Percentiles rank a stretch among this genome's conserved stretches.
Conservation (phyloP, 2,113 vertebrate genomes). For the Orycteropus afer region DNA sequence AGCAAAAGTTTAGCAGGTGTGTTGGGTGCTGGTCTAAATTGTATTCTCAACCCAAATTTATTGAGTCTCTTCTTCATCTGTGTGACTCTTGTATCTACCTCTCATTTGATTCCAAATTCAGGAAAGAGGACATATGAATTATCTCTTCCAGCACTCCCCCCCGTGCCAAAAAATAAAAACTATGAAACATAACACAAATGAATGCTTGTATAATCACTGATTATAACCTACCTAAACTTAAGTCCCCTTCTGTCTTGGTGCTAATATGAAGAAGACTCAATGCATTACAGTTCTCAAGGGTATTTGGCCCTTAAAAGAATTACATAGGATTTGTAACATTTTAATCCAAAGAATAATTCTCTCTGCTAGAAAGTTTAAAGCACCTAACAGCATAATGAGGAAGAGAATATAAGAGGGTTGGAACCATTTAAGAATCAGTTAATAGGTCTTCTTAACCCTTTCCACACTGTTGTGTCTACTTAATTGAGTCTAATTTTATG, state of each 20-base stretch:
- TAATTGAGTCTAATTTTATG: background rate
- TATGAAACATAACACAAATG: background rate
- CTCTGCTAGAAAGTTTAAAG: background rate
- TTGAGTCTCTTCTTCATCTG: background rate
- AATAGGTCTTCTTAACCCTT: background rate
- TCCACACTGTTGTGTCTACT: background rate
- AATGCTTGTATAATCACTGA: background rate
- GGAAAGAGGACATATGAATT: background rate
- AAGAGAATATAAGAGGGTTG: background rate
- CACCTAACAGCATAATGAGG: background rate
- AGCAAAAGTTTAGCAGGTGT: background rate
- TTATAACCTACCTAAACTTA: background rate
- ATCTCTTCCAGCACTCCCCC: background rate
- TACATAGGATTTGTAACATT: background rate
- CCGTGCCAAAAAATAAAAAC: too few species aligned
- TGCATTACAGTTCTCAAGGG: background rate
- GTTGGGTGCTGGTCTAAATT: background rate
- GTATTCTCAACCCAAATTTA: background rate
- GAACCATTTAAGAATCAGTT: background rate
- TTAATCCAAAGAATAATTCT: background rate
- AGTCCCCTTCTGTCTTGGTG: background rate
- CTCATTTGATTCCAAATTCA: background rate
- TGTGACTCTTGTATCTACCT: background rate
- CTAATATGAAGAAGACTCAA: background rate
- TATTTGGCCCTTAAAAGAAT: background rate